A percentile compares a stretch with the other conserved stretches of the same genome.
phyloP scores from a whole-genome alignment of 2,888 invertebrate genomes.

The Mesopsocus fuscifrons region DNA sequence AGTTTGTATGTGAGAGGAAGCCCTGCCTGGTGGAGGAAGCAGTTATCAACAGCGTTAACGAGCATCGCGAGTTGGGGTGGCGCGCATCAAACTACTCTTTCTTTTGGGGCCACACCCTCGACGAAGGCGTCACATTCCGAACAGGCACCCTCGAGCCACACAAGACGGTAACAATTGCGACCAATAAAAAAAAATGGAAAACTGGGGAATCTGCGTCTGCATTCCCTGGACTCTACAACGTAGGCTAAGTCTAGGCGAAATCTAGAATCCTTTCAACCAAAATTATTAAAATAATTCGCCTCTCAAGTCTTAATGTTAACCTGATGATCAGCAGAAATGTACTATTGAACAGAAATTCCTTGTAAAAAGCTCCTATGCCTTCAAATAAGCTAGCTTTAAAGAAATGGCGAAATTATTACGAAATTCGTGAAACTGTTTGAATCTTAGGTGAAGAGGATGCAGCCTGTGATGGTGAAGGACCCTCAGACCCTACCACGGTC shows the following conservation, averaged over 20 bases:
- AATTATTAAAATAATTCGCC: too few species aligned
- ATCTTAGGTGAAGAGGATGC: constrained; percentile 31
- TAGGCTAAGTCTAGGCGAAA: too few species aligned
- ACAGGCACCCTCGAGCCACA: constrained; percentile 46
- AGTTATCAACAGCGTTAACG: constrained; percentile 46
- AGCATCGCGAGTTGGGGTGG: constrained; percentile 43
- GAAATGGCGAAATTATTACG: too few species aligned
- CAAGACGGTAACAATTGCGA: constrained; percentile 29
- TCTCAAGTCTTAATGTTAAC: too few species aligned
- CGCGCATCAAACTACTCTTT: constrained; percentile 57
- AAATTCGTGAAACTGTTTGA: neutral
- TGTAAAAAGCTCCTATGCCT: too few species aligned
- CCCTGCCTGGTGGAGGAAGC: constrained; percentile 56
- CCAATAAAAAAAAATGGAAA: too few species aligned
- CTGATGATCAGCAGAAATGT: too few species aligned
- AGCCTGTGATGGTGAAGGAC: constrained; percentile 38
- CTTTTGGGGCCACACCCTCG: constrained; percentile 66
- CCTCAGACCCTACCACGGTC: constrained; percentile 37
- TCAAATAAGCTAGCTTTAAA: too few species aligned
- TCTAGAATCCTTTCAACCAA: too few species aligned
- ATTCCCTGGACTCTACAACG: too few species aligned
- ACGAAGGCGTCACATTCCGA: constrained; percentile 56
- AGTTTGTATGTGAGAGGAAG: constrained; percentile 47
- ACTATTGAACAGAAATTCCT: too few species aligned
- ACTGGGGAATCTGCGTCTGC: too few species aligned